Conservation (phyloP, 2,113 vertebrate species). For the Hucho hucho region DNA sequence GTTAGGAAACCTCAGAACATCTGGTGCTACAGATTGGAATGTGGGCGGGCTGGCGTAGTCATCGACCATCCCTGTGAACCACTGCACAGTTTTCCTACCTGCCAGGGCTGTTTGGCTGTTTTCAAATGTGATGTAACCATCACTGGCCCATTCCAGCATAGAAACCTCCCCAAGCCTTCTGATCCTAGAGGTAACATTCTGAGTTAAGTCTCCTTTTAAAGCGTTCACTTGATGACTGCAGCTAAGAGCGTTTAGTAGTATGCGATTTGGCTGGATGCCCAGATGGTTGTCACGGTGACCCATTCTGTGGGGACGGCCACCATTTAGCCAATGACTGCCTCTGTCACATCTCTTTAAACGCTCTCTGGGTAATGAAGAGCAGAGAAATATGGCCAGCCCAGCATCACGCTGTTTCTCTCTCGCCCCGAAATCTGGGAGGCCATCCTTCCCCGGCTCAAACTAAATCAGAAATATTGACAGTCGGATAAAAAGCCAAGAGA, state of each 20-base stretch:
- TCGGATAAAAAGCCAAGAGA: background rate
- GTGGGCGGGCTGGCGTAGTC: slow-evolving; percentile 31
- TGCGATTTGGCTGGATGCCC: background rate
- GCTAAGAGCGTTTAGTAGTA: background rate
- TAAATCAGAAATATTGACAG: slow-evolving; percentile 29
- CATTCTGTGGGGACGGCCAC: background rate
- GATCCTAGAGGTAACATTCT: background rate
- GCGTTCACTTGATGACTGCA: background rate
- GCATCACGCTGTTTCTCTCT: background rate
- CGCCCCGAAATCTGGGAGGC: background rate
- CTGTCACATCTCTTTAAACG: slow-evolving; percentile 19
- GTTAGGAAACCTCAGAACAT: slow-evolving; percentile 48
- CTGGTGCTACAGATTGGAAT: slow-evolving; percentile 44
- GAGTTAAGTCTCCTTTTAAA: slow-evolving; percentile 2
- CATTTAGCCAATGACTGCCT: background rate
- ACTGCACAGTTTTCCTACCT: background rate
- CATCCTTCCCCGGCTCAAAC: background rate
- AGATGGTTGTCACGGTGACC: background rate
- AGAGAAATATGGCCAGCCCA: background rate
- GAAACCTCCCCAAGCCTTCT: background rate
- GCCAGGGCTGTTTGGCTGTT: background rate
- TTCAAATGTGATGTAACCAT: background rate
- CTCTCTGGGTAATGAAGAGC: slow-evolving; percentile 8
- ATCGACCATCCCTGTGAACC: slow-evolving; percentile 21
- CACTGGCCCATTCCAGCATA: slow-evolving; percentile 19